phyloP scores from a whole-genome alignment of 1,140 invertebrate genomes.

The Trissolcus basalis region DNA sequence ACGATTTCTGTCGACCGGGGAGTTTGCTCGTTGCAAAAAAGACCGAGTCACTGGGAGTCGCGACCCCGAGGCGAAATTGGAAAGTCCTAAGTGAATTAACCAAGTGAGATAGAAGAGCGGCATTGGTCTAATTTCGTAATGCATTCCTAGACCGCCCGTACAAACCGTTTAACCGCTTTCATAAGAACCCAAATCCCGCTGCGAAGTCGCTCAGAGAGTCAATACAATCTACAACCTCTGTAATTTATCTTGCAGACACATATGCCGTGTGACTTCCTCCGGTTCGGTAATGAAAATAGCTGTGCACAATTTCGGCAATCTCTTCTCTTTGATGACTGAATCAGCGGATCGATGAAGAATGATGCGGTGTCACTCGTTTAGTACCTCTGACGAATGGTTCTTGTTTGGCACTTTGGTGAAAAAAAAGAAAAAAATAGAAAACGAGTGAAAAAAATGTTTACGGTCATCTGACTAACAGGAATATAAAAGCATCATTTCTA shows the following conservation, averaged over 20 bases:
- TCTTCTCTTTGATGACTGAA: conserved; percentile 35
- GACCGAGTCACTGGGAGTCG: conserved; percentile 28
- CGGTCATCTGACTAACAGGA: conserved; percentile 21
- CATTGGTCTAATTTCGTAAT: conserved; percentile 67
- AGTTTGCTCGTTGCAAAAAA: conserved; percentile 12
- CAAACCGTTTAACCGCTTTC: conserved; percentile 26
- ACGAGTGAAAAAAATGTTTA: conserved; percentile 4
- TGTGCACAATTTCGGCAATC: conserved; percentile 27
- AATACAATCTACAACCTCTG: conserved; percentile 43
- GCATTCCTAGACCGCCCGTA: conserved; percentile 54
- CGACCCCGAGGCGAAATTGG: conserved; percentile 19
- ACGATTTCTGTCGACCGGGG: background rate
- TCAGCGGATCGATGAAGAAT: conserved; percentile 27
- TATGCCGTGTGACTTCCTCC: conserved; percentile 26
- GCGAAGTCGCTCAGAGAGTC: conserved; percentile 29
- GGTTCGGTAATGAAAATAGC: conserved; percentile 12
- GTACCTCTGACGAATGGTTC: conserved; percentile 31
- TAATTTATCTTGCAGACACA: conserved; percentile 60
- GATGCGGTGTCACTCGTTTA: conserved; percentile 33
- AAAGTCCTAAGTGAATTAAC: conserved; percentile 63
- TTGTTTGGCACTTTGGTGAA: background rate
- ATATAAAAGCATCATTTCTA: conserved; percentile 27
- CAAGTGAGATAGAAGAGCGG: conserved; percentile 36
- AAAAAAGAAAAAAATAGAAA: conserved; percentile 1
- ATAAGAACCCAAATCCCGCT: conserved; percentile 34